A percentile compares a stretch with the other conserved stretches of the same genome.
Evolutionary conservation across 2,113 vertebrate genomes (phyloP).

Genomic region (Castor canadensis): DNA sequence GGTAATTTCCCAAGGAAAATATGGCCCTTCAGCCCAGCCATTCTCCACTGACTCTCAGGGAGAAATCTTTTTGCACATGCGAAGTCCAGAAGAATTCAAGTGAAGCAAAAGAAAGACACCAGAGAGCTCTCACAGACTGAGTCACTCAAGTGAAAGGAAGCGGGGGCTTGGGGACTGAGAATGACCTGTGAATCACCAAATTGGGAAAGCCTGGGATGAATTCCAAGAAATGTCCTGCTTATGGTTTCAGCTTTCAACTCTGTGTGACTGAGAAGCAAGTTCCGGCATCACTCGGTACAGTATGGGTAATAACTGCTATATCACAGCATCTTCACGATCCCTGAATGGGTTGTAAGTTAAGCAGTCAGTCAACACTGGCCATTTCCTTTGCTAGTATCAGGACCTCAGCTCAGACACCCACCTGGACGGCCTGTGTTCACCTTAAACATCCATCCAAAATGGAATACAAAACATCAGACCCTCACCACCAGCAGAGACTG

Average conservation of each 20-base stretch:
- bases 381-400: accelerated
- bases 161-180: not conserved
- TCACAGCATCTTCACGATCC: not conserved
- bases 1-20: not conserved
- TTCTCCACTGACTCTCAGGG: not conserved
- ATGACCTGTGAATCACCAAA: accelerated
- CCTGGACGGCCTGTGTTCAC: not conserved
- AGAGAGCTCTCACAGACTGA: not conserved
- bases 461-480: not conserved
- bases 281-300: accelerated
- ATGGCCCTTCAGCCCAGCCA: no score
- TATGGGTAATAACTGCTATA: accelerated
- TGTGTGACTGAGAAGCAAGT: not conserved
- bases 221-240: not conserved
- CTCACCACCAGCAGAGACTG: accelerated
- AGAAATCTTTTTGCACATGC: not conserved
- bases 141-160: not conserved
- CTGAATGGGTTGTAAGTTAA: no score
- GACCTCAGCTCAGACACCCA: not conserved
- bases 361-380: not conserved
- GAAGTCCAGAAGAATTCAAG: not conserved
- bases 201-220: not conserved
- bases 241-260: not conserved
- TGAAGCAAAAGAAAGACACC: not conserved
- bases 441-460: not conserved